These are phyloP conservation scores for Mactromeris polynyma DNA, from an alignment of 2,888 invertebrate species.

Conservation along the genomic window DNA sequence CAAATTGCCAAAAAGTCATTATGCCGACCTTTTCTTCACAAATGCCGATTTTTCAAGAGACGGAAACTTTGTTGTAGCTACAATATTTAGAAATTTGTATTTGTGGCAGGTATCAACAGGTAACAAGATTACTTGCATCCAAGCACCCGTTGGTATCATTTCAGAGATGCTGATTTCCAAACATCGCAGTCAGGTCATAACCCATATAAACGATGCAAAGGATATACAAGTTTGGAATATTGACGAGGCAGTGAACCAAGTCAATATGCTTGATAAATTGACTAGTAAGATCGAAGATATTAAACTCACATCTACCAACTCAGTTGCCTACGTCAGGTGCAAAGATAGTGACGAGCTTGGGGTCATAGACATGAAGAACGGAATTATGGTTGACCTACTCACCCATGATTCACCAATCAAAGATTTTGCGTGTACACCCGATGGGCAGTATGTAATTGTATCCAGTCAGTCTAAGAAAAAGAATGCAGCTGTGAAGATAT, in stretches of 20 bases:
- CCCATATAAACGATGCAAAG: slow-evolving; percentile 75
- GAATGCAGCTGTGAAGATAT: slow-evolving; percentile 82
- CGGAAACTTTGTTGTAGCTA: slow-evolving; percentile 82
- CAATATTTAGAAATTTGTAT: slow-evolving; percentile 86
- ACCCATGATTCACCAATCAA: slow-evolving; percentile 83
- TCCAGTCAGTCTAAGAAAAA: slow-evolving; percentile 75
- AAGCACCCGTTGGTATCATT: slow-evolving; percentile 85
- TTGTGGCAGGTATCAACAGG: slow-evolving; percentile 83
- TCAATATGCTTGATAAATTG: slow-evolving; percentile 83
- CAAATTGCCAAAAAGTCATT: slow-evolving; percentile 83
- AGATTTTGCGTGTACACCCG: slow-evolving; percentile 81
- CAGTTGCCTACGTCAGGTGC: slow-evolving; percentile 82
- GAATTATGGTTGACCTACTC: slow-evolving; percentile 84
- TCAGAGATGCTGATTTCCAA: slow-evolving; percentile 78
- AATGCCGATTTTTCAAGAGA: slow-evolving; percentile 84
- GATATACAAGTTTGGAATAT: slow-evolving; percentile 85
- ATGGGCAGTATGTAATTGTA: slow-evolving; percentile 83
- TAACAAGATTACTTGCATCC: slow-evolving; percentile 78
- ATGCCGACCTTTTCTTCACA: slow-evolving; percentile 79
- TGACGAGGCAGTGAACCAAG: slow-evolving; percentile 81
- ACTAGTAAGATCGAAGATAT: slow-evolving; percentile 82
- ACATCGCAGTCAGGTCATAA: slow-evolving; percentile 80
- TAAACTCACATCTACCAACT: slow-evolving; percentile 77
- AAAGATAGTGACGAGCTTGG: slow-evolving; percentile 85
- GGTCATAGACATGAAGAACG: slow-evolving; percentile 84